Percentiles rank a stretch among this genome's conserved stretches.
These are phyloP conservation scores for Leptinotarsa undecemlineata DNA, from an alignment of 1,140 invertebrate genomes.

Conservation along the genomic window DNA sequence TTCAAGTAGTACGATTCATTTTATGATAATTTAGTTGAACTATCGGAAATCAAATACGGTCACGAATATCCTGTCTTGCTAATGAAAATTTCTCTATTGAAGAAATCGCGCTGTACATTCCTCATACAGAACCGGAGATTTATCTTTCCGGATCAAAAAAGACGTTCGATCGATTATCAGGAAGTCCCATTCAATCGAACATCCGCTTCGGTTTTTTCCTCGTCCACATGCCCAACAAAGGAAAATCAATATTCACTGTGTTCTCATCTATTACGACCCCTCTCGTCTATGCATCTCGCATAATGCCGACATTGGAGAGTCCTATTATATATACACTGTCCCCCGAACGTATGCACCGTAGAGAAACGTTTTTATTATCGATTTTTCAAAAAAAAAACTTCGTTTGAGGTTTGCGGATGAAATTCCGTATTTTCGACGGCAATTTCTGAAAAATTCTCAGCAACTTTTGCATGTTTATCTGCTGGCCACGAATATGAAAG, in stretches of 20 bases:
- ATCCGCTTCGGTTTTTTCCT: neutral
- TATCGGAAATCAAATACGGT: no score
- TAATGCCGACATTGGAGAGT: neutral
- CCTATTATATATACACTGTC: neutral
- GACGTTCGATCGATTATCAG: neutral
- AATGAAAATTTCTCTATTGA: neutral
- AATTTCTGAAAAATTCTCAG: no score
- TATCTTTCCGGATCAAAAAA: neutral
- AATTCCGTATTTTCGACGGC: no score
- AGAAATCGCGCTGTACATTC: neutral
- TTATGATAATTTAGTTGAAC: no score
- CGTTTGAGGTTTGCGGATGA: no score
- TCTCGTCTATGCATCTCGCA: neutral
- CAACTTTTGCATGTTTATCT: no score
- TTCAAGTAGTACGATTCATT: no score
- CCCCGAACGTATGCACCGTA: neutral
- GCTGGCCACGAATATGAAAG: no score
- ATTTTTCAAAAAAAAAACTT: no score
- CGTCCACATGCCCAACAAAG: conserved; percentile 3
- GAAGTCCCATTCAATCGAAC: neutral
- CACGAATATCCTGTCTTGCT: no score
- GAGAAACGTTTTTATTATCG: no score
- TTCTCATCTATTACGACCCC: neutral
- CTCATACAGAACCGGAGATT: neutral
- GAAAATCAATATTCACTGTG: neutral